These are phyloP conservation scores for Struthio camelus DNA, from an alignment of 2,113 vertebrate genomes.

Conservation along the genomic window DNA sequence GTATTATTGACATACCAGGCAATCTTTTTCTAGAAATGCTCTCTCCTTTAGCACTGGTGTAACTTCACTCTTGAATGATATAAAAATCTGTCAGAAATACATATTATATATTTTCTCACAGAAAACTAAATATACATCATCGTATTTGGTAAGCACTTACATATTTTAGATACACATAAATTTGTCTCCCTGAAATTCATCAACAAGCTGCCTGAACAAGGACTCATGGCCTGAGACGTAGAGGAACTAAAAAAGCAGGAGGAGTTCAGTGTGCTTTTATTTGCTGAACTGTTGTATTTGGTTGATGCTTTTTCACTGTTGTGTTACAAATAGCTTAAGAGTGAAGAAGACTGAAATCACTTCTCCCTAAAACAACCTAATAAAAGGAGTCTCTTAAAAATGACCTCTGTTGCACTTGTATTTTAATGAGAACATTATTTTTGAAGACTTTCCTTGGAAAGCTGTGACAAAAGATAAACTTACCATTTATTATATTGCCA, in stretches of 20 bases:
- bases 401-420: neutral
- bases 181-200: neutral
- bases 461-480: constrained; percentile 12
- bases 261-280: neutral
- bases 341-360: neutral
- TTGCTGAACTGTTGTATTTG: neutral
- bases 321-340: neutral
- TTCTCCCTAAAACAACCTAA: neutral
- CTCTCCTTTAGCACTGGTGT: neutral
- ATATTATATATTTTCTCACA: neutral
- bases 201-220: neutral
- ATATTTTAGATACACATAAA: neutral
- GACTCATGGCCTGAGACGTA: neutral
- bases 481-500: neutral
- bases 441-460: neutral
- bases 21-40: neutral
- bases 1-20: neutral
- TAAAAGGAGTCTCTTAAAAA: neutral
- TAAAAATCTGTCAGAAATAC: neutral
- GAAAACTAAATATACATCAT: neutral
- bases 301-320: neutral
- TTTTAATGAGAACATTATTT: neutral
- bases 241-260: neutral
- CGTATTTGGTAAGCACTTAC: neutral
- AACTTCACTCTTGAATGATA: neutral